A percentile compares a stretch with the other conserved stretches of the same genome.
These are phyloP conservation scores for Eilema depressum DNA, from an alignment of 2,888 invertebrate genomes.

Conservation along the genomic window DNA sequence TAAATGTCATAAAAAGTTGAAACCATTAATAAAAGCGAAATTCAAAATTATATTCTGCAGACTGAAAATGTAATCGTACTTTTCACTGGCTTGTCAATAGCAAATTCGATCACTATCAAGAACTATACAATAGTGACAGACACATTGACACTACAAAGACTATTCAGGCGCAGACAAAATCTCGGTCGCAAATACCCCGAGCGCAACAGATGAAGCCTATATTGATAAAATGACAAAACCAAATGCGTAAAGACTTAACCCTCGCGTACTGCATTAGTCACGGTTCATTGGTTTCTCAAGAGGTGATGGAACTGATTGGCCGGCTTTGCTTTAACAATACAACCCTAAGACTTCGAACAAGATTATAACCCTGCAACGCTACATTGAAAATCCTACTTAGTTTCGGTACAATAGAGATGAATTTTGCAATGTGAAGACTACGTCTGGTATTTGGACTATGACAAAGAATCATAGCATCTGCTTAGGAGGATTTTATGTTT, in stretches of 20 bases:
- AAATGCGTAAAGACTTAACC: conserved; percentile 81
- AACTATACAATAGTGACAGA: conserved; percentile 32
- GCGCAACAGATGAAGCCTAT: conserved; percentile 59
- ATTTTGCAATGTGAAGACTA: conserved; percentile 32
- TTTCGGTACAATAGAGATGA: conserved; percentile 28
- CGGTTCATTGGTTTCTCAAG: conserved; percentile 84
- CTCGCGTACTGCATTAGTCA: conserved; percentile 74
- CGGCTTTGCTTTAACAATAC: conserved; percentile 80
- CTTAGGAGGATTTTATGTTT: conserved; percentile 82
- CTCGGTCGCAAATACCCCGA: conserved; percentile 48
- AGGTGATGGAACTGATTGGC: conserved; percentile 85
- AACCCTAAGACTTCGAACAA: conserved; percentile 51
- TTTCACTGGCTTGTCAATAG: conserved; percentile 29
- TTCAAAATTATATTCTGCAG: not conserved
- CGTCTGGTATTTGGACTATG: conserved; percentile 52
- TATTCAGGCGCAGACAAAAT: conserved; percentile 33
- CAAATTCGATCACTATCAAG: conserved; percentile 34
- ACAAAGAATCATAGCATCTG: conserved; percentile 74
- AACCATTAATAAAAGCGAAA: not conserved
- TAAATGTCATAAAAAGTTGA: not conserved
- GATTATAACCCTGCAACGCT: conserved; percentile 36
- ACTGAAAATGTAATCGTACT: not conserved
- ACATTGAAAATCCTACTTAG: conserved; percentile 38
- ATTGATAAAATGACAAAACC: conserved; percentile 81
- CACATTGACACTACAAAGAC: conserved; percentile 39